Base-by-base conservation (phyloP, 2,113 vertebrate genomes). In the Pyxicephalus adspersus region DNA sequence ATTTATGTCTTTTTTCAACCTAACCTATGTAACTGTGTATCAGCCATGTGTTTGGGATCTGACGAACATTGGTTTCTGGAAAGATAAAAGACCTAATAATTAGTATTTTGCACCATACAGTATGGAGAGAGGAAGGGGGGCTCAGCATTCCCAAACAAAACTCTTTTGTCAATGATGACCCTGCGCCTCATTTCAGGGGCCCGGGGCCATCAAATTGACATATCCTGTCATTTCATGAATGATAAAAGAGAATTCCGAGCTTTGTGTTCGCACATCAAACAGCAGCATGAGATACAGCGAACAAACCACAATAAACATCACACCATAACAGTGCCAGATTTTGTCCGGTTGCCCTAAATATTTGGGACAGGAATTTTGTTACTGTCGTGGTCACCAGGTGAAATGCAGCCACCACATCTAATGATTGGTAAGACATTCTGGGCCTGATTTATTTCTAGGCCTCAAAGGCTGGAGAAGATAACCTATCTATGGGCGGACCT, bases 191-290 rank as follows among this genome's bases (percentile, higher is more conserved):
- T 68, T 64, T 77, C 28, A 77, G 76, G 64, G 57, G 60, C 15
- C 19, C 1, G 54, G 45, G 55, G 34, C 64, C 75, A 77, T 17
- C 61, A 50, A 52, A 45, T n/a, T 55, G 50, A 54, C 76, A 29
- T 31, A 57, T 67, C n/a, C 64, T 77, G 76, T 77, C 63, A 66
- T 65, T 77, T 31, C 1, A 57, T 26, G n/a, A 51, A 34, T 58
- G 77, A 79, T 79, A 79, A 63, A 31, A 61, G 58, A 64, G 50
- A 55, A 65, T 67, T 77, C 76, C 23, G 66, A 67, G 76, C 76
- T 77, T 34, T 67, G 26, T 23, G 50, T 50, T 29, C 3, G 25
- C 18, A 28, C 61, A 66, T 66, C 76, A 65, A 25, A 45, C 31
- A 28, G 31, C 15, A 29, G 29, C 28, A 19, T 58, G 31, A 38